Conservation (phyloP, 2,797 vertebrate species). For the Anguilla obscura region DNA sequence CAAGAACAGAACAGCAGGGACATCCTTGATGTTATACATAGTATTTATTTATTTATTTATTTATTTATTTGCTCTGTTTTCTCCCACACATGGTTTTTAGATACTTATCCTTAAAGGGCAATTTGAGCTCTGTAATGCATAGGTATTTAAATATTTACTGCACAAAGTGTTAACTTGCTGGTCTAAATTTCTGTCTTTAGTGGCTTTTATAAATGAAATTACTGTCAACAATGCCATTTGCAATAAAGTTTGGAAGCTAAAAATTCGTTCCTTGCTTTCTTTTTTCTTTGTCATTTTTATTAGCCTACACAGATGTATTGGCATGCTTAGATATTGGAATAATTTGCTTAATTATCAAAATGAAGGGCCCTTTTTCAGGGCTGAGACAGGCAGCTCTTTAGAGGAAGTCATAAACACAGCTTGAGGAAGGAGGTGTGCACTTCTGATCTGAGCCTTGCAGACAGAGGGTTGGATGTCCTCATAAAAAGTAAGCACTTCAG, state of each 20-base stretch:
- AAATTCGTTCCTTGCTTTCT: neutral
- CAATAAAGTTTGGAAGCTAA: neutral
- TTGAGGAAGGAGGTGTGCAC: constrained; percentile 18
- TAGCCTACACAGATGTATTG: constrained; percentile 26
- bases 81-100: neutral
- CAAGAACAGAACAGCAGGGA: neutral
- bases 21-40: neutral
- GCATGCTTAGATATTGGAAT: constrained; percentile 21
- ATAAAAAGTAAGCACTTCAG: neutral
- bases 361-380: constrained; percentile 36
- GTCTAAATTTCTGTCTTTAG: neutral
- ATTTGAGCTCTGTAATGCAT: neutral
- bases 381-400: constrained; percentile 35
- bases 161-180: neutral
- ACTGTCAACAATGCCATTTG: neutral
- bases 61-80: neutral
- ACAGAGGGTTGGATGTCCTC: constrained; percentile 5
- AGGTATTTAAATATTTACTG: neutral
- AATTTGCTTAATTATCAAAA: constrained; percentile 31
- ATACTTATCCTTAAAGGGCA: neutral
- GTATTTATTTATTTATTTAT: neutral
- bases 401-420: constrained; percentile 32
- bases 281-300: neutral
- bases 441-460: constrained; percentile 36
- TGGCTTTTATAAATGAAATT: neutral